Evolutionary conservation across 1,140 invertebrate species (phyloP).

Genomic region (Danaus plexippus): DNA sequence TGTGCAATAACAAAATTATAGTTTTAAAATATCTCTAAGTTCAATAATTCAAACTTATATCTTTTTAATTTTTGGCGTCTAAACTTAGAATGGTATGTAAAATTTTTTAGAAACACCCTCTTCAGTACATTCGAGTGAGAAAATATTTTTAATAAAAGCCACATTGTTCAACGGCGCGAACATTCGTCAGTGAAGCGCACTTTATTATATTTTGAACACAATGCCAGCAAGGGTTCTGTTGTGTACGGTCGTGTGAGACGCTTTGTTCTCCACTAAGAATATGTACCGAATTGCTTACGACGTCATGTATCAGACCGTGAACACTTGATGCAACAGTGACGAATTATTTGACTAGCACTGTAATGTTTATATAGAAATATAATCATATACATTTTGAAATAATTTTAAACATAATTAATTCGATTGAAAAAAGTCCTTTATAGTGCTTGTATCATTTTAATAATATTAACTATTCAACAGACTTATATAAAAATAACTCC

Average conservation of each 20-base stretch:
- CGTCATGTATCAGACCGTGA: conserved; percentile 15
- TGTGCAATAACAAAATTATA: too few species aligned
- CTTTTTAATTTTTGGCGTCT: too few species aligned
- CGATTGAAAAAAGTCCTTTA: too few species aligned
- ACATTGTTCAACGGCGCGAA: conserved; percentile 32
- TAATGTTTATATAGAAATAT: conserved; percentile 1
- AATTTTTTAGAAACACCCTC: too few species aligned
- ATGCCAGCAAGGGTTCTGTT: conserved; percentile 22
- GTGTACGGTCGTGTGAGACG: conserved; percentile 22
- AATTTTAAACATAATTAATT: too few species aligned
- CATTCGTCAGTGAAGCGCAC: conserved; percentile 37
- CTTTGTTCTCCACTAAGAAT: conserved; percentile 18
- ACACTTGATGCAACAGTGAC: neutral
- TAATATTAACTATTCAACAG: too few species aligned
- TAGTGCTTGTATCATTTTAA: too few species aligned
- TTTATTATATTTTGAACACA: conserved; percentile 50
- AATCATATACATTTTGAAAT: neutral
- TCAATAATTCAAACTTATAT: too few species aligned
- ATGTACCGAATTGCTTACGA: conserved; percentile 19
- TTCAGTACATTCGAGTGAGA: conserved; percentile 11
- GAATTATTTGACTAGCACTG: too few species aligned
- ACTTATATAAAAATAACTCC: too few species aligned
- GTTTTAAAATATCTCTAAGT: too few species aligned
- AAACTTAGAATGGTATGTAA: too few species aligned
- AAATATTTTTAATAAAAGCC: conserved; percentile 25